A percentile compares a stretch with the other conserved stretches of the same genome.
These are phyloP conservation scores for Allolobophora icterica DNA, from an alignment of 2,888 invertebrate species.

Conservation along the genomic window DNA sequence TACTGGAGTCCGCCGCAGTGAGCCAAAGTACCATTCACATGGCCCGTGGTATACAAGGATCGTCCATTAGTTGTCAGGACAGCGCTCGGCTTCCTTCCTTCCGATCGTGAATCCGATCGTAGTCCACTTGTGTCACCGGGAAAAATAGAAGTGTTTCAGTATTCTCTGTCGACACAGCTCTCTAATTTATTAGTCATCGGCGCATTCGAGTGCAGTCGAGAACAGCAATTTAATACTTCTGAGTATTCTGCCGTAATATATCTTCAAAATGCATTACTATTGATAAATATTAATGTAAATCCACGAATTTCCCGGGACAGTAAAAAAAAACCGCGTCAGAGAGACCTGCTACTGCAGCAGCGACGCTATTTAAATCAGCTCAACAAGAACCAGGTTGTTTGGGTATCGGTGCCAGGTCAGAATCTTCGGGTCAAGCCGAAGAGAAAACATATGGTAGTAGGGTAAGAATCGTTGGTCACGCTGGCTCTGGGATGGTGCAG, in stretches of 20 bases:
- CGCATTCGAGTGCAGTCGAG: neutral
- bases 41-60: constrained; percentile 9
- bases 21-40: neutral
- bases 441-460: too few species aligned
- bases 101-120: neutral
- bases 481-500: too few species aligned
- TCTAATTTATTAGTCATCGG: neutral
- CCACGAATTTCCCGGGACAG: too few species aligned
- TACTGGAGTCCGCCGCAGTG: neutral
- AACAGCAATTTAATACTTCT: neutral
- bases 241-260: neutral
- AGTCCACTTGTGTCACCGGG: neutral
- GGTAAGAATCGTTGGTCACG: too few species aligned
- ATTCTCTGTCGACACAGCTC: neutral
- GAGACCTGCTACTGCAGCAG: too few species aligned
- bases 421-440: too few species aligned
- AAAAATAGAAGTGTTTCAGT: neutral
- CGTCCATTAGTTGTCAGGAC: constrained; percentile 3
- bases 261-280: neutral
- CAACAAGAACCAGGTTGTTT: too few species aligned
- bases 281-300: neutral
- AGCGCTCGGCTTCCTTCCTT: neutral
- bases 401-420: too few species aligned
- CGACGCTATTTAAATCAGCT: too few species aligned
- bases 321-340: too few species aligned